These are phyloP conservation scores for Ianthella basta DNA, from an alignment of 37 sponge, comb jelly and placozoan genomes.

Conservation along the genomic window DNA sequence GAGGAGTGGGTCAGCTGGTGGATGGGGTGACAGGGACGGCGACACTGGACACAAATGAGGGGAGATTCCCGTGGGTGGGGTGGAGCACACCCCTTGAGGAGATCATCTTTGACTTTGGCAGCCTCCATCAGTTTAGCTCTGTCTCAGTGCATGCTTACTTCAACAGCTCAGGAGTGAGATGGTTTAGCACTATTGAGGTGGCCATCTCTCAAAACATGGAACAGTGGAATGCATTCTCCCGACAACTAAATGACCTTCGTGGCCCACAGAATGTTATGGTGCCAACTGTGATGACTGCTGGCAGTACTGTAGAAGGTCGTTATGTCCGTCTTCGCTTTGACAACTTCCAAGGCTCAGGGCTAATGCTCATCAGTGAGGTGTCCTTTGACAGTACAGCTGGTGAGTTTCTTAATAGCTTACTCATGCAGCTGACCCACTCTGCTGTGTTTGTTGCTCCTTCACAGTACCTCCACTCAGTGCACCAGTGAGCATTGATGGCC, in stretches of 20 bases:
- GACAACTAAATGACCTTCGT: background rate
- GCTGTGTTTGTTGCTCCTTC: too few species aligned
- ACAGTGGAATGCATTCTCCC: background rate
- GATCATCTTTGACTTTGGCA: background rate
- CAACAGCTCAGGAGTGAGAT: background rate
- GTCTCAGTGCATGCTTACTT: background rate
- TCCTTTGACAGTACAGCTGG: background rate
- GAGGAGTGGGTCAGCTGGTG: slow-evolving; percentile 25
- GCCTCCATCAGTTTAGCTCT: background rate
- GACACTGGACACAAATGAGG: background rate
- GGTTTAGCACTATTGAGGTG: background rate
- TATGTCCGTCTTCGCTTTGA: background rate
- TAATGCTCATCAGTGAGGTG: slow-evolving; percentile 12
- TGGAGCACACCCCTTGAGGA: background rate
- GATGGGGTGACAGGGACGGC: background rate
- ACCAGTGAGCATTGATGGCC: too few species aligned
- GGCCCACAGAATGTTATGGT: background rate
- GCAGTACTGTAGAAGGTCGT: background rate
- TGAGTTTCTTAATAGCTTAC: background rate
- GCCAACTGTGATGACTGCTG: background rate
- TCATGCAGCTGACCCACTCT: too few species aligned
- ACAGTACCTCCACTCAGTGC: too few species aligned
- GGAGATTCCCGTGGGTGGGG: slow-evolving; percentile 17
- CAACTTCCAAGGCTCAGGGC: background rate
- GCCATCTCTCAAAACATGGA: slow-evolving; percentile 6